Evolutionary conservation across 2,797 vertebrate genomes (phyloP).

Genomic region (Enteromius fasciolatus): DNA sequence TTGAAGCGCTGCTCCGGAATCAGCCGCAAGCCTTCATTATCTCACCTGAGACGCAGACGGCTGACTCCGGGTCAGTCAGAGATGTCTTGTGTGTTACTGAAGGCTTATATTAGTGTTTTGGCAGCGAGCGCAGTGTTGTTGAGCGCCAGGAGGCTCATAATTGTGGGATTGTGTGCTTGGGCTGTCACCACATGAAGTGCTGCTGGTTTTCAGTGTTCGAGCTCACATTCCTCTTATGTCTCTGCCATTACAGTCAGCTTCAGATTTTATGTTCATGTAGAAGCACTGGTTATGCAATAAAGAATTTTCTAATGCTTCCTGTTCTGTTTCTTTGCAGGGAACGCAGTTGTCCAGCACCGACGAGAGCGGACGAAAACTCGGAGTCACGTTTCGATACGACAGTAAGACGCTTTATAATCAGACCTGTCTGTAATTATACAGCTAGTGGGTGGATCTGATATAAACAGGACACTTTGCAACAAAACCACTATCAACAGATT

Average conservation of each 20-base stretch:
- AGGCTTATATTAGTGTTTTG: constrained; percentile 50
- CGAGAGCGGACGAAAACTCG: constrained; percentile 66
- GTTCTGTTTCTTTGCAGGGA: constrained; percentile 53
- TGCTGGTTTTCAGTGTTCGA: constrained; percentile 19
- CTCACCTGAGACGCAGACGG: constrained; percentile 15
- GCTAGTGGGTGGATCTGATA: neutral
- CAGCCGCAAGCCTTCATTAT: constrained; percentile 8
- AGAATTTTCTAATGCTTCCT: constrained; percentile 10
- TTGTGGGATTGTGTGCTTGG: constrained; percentile 50
- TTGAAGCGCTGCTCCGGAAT: constrained; percentile 9
- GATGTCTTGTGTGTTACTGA: neutral
- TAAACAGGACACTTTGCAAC: neutral
- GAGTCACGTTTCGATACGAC: constrained; percentile 74
- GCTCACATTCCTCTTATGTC: constrained; percentile 29
- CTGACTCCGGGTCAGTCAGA: constrained; percentile 37
- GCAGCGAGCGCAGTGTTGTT: constrained; percentile 21
- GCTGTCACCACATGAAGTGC: constrained; percentile 54
- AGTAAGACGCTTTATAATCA: constrained; percentile 70
- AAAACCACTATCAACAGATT: neutral
- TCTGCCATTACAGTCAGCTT: constrained; percentile 1
- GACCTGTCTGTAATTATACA: neutral
- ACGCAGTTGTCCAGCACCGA: constrained; percentile 62
- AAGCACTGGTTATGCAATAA: neutral
- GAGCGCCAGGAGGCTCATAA: constrained; percentile 37
- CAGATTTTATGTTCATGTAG: neutral